A percentile compares a stretch with the other conserved stretches of the same genome.
phyloP scores from a whole-genome alignment of 2,888 invertebrate species.

The Sarcophaga rosellei region DNA sequence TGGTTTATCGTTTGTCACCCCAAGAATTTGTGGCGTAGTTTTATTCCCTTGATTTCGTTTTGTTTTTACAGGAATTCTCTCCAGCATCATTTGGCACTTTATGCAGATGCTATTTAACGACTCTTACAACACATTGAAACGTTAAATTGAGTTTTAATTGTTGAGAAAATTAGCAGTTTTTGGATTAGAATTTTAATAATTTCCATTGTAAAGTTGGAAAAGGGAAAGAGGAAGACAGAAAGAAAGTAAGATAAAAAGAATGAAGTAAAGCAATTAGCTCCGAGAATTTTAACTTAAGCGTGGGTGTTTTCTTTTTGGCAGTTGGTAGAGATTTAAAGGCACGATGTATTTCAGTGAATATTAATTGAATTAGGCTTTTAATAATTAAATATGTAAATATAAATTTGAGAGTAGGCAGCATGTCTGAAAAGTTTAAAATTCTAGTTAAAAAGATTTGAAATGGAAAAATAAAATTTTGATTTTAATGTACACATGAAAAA shows the following conservation, averaged over 20 bases:
- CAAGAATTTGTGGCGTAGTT: conserved; percentile 44
- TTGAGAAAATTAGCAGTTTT: conserved; percentile 76
- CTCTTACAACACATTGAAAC: background rate
- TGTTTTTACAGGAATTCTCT: background rate
- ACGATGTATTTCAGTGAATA: background rate
- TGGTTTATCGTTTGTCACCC: conserved; percentile 17
- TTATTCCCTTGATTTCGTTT: background rate
- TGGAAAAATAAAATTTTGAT: too few species aligned
- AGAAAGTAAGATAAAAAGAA: too few species aligned
- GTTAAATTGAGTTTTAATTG: conserved; percentile 78
- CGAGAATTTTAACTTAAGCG: conserved; percentile 10
- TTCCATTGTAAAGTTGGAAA: background rate
- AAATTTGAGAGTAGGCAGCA: background rate
- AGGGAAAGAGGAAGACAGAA: too few species aligned
- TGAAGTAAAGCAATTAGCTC: conserved; percentile 6
- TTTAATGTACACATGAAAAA: too few species aligned
- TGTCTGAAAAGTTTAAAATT: background rate
- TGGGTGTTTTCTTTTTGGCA: background rate
- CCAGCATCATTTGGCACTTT: conserved; percentile 26
- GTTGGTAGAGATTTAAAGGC: conserved; percentile 10
- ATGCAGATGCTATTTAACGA: conserved; percentile 28
- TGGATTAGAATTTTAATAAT: conserved; percentile 33
- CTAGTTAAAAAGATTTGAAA: too few species aligned
- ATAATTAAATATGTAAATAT: background rate
- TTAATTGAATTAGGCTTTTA: background rate